Percentiles rank a stretch among this genome's conserved stretches.
These are phyloP conservation scores for Megalurothrips usitatus DNA, from an alignment of 2,888 invertebrate genomes.

Conservation along the genomic window DNA sequence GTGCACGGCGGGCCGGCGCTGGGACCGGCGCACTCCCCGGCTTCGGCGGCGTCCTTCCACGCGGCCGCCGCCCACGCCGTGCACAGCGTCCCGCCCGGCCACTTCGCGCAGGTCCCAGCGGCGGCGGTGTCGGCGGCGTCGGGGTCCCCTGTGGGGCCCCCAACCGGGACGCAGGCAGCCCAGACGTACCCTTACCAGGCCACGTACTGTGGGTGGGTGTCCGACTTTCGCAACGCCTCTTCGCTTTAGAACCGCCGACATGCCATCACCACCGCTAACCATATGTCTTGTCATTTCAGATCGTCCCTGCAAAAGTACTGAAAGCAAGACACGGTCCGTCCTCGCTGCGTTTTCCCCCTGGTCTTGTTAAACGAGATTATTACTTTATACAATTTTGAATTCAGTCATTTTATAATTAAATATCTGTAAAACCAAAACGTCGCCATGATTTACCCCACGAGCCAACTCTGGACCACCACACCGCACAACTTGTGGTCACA, in stretches of 20 bases:
- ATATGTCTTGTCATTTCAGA: neutral
- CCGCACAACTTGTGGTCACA: too few species aligned
- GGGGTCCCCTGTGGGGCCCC: neutral
- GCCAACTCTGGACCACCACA: too few species aligned
- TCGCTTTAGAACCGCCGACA: too few species aligned
- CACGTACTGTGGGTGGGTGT: neutral
- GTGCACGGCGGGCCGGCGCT: neutral
- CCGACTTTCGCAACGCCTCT: too few species aligned
- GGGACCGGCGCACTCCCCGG: neutral
- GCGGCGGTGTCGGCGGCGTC: neutral
- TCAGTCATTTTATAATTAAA: too few species aligned
- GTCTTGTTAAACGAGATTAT: too few species aligned
- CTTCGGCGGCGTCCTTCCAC: neutral
- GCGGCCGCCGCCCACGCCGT: neutral
- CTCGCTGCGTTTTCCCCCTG: too few species aligned
- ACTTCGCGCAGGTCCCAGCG: neutral
- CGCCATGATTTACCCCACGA: too few species aligned
- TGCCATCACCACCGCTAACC: too few species aligned
- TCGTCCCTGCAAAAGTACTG: neutral
- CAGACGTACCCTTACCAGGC: conserved; percentile 9
- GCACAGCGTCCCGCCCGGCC: neutral
- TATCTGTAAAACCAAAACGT: too few species aligned
- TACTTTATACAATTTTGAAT: too few species aligned
- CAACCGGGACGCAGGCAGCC: neutral
- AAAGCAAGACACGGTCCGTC: neutral